Evolutionary conservation across 2,888 invertebrate species (phyloP).

Genomic region (Lydus trimaculatus): DNA sequence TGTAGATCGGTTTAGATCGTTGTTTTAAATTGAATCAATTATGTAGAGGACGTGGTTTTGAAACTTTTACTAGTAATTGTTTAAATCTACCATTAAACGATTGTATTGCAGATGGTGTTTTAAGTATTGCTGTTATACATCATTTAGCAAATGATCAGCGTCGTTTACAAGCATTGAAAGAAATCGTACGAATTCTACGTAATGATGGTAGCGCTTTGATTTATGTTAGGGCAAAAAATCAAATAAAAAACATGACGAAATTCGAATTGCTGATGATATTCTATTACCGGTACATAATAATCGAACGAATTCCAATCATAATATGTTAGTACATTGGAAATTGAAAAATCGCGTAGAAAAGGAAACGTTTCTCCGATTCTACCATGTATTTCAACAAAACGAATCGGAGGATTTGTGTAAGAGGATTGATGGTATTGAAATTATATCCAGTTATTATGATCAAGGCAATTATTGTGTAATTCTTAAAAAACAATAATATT

Average conservation of each 20-base stretch:
- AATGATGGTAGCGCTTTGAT: slow-evolving; percentile 80
- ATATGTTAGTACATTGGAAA: slow-evolving; percentile 97
- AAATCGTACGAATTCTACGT: slow-evolving; percentile 78
- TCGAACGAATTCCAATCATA: slow-evolving; percentile 86
- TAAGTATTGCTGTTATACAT: slow-evolving; percentile 97
- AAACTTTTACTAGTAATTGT: slow-evolving; percentile 81
- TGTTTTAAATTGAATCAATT: slow-evolving; percentile 73
- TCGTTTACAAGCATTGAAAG: slow-evolving; percentile 75
- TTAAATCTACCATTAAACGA: slow-evolving; percentile 75
- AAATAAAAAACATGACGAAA: slow-evolving; percentile 65
- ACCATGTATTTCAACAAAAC: slow-evolving; percentile 90
- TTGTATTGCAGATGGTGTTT: slow-evolving; percentile 76
- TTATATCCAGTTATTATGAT: slow-evolving; percentile 84
- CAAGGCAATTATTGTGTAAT: slow-evolving; percentile 96
- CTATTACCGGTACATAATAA: slow-evolving; percentile 86
- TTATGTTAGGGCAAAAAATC: slow-evolving; percentile 97
- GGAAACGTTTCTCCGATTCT: slow-evolving; percentile 80
- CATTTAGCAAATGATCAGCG: slow-evolving; percentile 86
- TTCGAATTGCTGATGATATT: slow-evolving; percentile 44
- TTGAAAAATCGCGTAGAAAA: slow-evolving; percentile 60
- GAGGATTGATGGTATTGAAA: slow-evolving; percentile 62
- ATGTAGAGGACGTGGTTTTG: slow-evolving; percentile 67
- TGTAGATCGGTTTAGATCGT: slow-evolving; percentile 83
- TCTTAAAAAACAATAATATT: slow-evolving; percentile 66
- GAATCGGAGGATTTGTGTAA: slow-evolving; percentile 77